Conservation (phyloP, 2,797 vertebrate species). For the Paguma larvata region DNA sequence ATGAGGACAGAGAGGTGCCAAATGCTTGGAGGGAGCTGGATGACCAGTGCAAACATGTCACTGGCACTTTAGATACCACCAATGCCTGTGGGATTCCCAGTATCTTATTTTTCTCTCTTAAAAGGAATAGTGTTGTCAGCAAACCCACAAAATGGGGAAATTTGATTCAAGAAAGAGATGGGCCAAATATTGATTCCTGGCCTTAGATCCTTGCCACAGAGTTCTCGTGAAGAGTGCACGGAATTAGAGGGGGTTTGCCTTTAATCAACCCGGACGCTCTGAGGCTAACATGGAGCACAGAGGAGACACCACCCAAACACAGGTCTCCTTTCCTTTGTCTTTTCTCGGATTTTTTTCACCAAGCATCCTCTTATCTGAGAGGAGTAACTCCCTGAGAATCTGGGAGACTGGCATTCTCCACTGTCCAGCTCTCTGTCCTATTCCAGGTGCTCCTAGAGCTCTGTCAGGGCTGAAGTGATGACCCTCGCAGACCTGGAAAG, state of each 20-base stretch:
- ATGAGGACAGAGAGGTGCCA: not conserved
- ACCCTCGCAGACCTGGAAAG: not conserved
- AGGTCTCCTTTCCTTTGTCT: not conserved
- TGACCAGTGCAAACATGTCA: not conserved
- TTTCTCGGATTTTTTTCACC: not conserved
- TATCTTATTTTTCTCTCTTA: not conserved
- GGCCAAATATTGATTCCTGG: not conserved
- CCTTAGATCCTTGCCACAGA: not conserved
- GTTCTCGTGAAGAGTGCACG: not conserved
- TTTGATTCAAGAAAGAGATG: not conserved
- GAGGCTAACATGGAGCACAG: not conserved
- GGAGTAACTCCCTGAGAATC: not conserved
- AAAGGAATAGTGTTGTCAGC: not conserved
- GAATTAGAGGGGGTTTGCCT: not conserved
- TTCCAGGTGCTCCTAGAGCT: not conserved
- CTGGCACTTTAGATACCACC: not conserved
- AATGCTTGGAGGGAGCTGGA: not conserved
- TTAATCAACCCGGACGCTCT: not conserved
- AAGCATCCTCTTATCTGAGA: not conserved
- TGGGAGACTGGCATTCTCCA: not conserved
- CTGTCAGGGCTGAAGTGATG: fast-evolving
- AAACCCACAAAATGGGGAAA: not conserved
- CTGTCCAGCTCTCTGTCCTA: not conserved
- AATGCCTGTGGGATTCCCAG: not conserved
- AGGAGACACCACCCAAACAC: not conserved